Evolutionary conservation across 1,140 invertebrate species (phyloP), one percentile per base, ranked within the genome.

Genomic region (Protaetia brevitarsis): DNA sequence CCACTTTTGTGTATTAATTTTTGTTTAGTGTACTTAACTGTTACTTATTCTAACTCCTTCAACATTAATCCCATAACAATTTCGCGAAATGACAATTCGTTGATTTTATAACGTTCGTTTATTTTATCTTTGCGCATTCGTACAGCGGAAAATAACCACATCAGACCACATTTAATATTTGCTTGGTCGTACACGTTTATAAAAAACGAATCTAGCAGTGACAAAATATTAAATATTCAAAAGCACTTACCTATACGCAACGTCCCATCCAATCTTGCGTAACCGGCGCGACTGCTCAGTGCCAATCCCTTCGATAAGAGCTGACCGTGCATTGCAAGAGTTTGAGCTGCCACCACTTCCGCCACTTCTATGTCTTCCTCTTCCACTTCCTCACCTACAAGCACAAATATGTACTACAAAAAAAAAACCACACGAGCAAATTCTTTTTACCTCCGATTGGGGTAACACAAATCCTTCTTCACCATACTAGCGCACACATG

Each of bases 231-330:
- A 19, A 51, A 51, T 51, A 59, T 59, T 6, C 27, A 13, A 4
- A 31, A n/a, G n/a, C 8, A 85, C 88, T 86, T 77, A 92, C 90
- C 89, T 90, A 79, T 91, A 92, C 34, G 91, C 65, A 97, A 85
- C 77, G 91, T 88, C 3, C 94, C 95, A 76, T 96, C 94, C 37
- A 82, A 29, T 95, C 93, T 81, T 97, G 94, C 69, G 88, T 88
- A 41, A 98, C 89, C 4, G 89, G 90, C 6, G 95, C 91, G 86
- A 31, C 92, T 89, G 13, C 89, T 88, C 0, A 98, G 82, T n/a
- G 94, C 92, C 70, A 98, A 90, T 45, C 96, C 96, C 76, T 95
- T 92, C 6, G 91, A 88, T 0, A 98, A 84, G 21, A 96, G 79
- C 3, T 82, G 74, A 23, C 89, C 87, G 80, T 96, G 92, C 29